phyloP scores from a whole-genome alignment of 2,797 vertebrate genomes.

The Gadopsis bispinosus region DNA sequence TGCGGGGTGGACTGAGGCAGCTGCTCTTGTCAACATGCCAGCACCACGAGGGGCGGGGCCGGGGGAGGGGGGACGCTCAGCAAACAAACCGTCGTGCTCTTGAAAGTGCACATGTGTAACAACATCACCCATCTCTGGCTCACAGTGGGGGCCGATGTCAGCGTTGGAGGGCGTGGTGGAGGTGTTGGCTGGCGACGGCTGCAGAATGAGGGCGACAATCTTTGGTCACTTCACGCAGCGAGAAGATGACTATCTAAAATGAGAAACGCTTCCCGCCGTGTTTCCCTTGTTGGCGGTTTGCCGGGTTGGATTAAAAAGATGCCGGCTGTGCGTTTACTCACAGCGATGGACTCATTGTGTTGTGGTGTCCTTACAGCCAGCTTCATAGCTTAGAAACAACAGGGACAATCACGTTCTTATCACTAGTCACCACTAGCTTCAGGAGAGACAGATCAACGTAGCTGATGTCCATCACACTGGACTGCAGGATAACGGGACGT shows the following conservation, averaged over 20 bases:
- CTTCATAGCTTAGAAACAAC: conserved; percentile 2
- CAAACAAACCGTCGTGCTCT: conserved; percentile 48
- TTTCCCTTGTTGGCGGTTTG: conserved; percentile 12
- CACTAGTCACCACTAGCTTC: neutral
- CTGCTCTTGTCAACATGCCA: conserved; percentile 76
- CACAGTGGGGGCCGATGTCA: neutral
- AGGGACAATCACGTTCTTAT: conserved; percentile 4
- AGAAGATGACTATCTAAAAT: conserved; percentile 66
- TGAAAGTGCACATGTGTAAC: conserved; percentile 19
- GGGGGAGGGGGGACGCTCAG: conserved; percentile 23
- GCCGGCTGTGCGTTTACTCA: no score
- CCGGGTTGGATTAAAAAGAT: conserved; percentile 40
- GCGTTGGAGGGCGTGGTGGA: conserved; percentile 10
- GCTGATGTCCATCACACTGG: conserved; percentile 9
- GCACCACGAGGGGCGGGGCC: conserved; percentile 27
- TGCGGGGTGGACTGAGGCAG: conserved; percentile 70
- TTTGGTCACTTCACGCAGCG: conserved; percentile 45
- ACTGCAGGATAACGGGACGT: conserved; percentile 3
- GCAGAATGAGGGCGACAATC: conserved; percentile 54
- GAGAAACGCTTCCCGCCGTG: conserved; percentile 16
- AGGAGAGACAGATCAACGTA: neutral
- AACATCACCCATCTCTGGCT: neutral
- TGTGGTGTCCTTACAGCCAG: neutral
- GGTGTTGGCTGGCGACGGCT: conserved; percentile 50
- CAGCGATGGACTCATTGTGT: conserved; percentile 8